Base-by-base conservation (phyloP, 2,113 vertebrate species). In the Boulengeromyrus knoepffleri region DNA sequence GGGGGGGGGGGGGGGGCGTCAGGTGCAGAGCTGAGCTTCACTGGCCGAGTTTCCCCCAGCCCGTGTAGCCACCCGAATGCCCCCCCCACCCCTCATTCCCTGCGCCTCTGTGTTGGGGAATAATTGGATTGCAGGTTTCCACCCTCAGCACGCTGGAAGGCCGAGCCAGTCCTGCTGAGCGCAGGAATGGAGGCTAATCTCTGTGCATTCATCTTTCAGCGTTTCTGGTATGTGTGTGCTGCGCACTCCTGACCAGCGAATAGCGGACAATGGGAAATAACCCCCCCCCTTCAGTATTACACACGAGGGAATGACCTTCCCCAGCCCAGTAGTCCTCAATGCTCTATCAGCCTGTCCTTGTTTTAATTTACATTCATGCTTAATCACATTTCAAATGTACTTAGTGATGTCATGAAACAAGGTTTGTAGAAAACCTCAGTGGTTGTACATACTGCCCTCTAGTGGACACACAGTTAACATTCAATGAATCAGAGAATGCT, bases 61-160 rank as follows among this genome's bases (percentile, higher is more conserved):
- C n/a, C 10, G 31, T 1, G n/a, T 9, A 31, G 24, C 46, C 45
- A 2, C 45, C 45, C 24, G 10, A 45, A n/a, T 85, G 9, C 49
- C 45, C 84, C 19, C 21, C 45, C 10, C 46, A 6, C 53, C 45
- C 83, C 45, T 46, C 84, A n/a, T 12, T 86, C 6, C 45, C 84
- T 8, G 17, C 9, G 5, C 74, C 31, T 4, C 13, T 39, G 74
- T n/a, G 13, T 42, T 93, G 95, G 84, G 93, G 92, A 95, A 94
- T 96, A 97, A 97, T 95, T 96, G 96, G 96, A 94, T 92, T 94
- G 58, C 45, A 88, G 58, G 39, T 90, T 89, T 94, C 89, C 88
- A 86, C 89, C 88, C 91, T 88, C 88, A 89, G 27, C 36, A n/a
- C n/a, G 17, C 45, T 47, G 47, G 84, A 50, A 85, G n/a, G 86